These are phyloP conservation scores for Anthopleura sola DNA, from an alignment of 64 coral and sea anemone genomes.

Conservation along the genomic window DNA sequence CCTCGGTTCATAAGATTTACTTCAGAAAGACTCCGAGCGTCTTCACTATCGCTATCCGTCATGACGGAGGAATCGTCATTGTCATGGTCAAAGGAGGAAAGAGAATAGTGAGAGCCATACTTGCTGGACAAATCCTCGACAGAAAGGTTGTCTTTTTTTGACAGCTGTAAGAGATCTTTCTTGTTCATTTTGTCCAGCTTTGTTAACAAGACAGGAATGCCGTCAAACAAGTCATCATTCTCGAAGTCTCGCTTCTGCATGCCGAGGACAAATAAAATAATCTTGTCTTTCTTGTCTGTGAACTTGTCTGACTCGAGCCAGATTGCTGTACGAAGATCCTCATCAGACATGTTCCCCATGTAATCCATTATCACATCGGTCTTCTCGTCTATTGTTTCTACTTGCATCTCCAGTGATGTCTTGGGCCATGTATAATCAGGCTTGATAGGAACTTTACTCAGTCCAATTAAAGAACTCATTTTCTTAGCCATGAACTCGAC, in stretches of 20 bases:
- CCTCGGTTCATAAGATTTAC: not conserved
- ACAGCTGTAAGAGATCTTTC: not conserved
- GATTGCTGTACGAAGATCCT: slow-evolving; percentile 65
- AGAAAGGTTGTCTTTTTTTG: not conserved
- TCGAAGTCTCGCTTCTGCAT: slow-evolving; percentile 44
- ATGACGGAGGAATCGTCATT: not conserved
- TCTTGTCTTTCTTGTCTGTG: slow-evolving; percentile 57
- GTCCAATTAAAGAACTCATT: slow-evolving; percentile 45
- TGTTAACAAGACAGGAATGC: not conserved
- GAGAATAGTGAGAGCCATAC: not conserved
- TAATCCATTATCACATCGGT: slow-evolving; percentile 70
- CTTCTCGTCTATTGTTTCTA: slow-evolving; percentile 70
- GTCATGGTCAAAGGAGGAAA: not conserved
- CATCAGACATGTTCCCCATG: slow-evolving; percentile 73
- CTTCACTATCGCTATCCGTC: not conserved
- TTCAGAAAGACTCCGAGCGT: not conserved
- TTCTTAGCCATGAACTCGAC: slow-evolving; percentile 72
- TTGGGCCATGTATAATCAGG: slow-evolving; percentile 82
- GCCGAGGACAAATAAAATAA: slow-evolving; percentile 52
- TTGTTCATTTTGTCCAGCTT: not conserved
- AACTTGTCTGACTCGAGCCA: slow-evolving; percentile 64
- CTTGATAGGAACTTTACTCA: slow-evolving; percentile 54
- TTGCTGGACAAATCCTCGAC: not conserved
- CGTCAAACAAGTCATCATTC: slow-evolving; percentile 59
- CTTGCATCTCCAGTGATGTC: slow-evolving; percentile 53